Conservation (phyloP, 1,140 invertebrate genomes). For the Lepidurus arcticus region DNA sequence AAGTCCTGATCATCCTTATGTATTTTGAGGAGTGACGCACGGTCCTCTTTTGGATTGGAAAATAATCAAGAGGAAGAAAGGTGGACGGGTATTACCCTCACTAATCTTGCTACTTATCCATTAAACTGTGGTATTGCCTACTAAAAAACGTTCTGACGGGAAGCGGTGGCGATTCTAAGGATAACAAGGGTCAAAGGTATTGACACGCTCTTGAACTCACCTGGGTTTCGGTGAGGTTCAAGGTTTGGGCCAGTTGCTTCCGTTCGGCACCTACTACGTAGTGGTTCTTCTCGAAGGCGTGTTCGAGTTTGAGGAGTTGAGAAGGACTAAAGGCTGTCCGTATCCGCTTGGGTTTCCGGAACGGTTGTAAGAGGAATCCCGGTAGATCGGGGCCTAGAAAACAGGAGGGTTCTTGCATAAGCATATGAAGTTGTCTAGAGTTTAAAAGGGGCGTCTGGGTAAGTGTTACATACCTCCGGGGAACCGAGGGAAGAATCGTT, state of each 20-base stretch:
- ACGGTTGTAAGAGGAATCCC: slow-evolving; percentile 87
- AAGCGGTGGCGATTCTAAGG: too few species aligned
- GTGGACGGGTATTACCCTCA: too few species aligned
- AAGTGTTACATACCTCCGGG: slow-evolving; percentile 67
- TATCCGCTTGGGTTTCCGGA: slow-evolving; percentile 96
- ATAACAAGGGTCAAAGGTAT: too few species aligned
- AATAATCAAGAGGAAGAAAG: too few species aligned
- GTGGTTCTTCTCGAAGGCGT: slow-evolving; percentile 98
- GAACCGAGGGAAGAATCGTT: slow-evolving; percentile 75
- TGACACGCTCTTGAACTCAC: slow-evolving; percentile 52
- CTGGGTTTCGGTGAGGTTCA: slow-evolving; percentile 94
- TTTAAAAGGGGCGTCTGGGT: neutral
- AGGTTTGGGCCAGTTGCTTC: slow-evolving; percentile 87
- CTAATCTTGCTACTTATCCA: too few species aligned
- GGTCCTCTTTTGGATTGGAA: too few species aligned
- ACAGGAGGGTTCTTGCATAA: slow-evolving; percentile 31
- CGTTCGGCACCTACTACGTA: slow-evolving; percentile 98
- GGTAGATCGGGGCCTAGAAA: slow-evolving; percentile 74
- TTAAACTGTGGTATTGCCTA: too few species aligned
- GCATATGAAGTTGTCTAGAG: neutral
- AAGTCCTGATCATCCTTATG: too few species aligned
- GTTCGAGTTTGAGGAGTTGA: slow-evolving; percentile 91
- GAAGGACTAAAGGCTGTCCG: slow-evolving; percentile 96
- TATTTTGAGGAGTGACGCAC: too few species aligned
- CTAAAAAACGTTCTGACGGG: too few species aligned